Conservation (phyloP, 2,888 invertebrate genomes). For the Minunthozetes semirufus region DNA sequence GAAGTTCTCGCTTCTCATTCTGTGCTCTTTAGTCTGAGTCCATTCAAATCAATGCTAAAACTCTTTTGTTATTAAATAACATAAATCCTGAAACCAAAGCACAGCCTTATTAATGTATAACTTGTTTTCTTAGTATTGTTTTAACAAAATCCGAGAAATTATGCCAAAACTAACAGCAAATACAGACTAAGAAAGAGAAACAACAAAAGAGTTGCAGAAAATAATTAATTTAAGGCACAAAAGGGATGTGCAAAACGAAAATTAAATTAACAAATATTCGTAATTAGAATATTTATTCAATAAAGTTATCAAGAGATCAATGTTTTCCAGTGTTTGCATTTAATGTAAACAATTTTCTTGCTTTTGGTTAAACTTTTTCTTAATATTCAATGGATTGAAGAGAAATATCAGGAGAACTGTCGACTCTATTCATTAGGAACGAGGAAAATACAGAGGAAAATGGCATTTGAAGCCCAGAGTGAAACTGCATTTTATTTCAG, state of each 20-base stretch:
- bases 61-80: neutral
- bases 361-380: too few species aligned
- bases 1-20: too few species aligned
- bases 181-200: neutral
- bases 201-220: neutral
- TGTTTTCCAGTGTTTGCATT: neutral
- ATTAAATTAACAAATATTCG: too few species aligned
- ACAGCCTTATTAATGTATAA: neutral
- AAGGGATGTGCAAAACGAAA: neutral
- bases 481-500: neutral
- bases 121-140: constrained; percentile 3
- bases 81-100: neutral
- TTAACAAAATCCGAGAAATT: neutral
- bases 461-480: neutral
- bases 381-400: too few species aligned
- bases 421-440: neutral
- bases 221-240: neutral
- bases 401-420: neutral
- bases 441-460: neutral
- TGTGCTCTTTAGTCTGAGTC: neutral
- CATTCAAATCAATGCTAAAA: neutral
- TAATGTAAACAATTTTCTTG: neutral
- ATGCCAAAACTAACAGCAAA: neutral
- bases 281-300: too few species aligned
- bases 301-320: neutral